Evolutionary conservation across 2,797 vertebrate genomes (phyloP).

Genomic region (Parauchenoglanis ngamensis): DNA sequence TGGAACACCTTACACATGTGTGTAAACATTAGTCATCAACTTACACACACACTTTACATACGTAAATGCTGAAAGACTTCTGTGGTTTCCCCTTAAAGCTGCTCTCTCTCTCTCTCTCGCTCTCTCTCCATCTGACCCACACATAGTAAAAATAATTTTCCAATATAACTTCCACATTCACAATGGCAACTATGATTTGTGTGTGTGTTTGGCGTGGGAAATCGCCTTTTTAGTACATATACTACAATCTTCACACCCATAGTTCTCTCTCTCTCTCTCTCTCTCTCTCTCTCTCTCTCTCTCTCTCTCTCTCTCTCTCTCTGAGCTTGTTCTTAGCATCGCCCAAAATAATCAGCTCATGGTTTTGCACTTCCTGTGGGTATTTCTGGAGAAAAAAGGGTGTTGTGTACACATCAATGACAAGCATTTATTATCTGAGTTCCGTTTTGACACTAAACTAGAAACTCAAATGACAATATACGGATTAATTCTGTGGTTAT

Average conservation of each 20-base stretch:
- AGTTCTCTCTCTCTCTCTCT: neutral
- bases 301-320: neutral
- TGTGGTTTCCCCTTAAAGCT: constrained; percentile 8
- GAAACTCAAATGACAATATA: constrained; percentile 31
- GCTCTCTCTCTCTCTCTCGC: neutral
- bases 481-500: constrained; percentile 29
- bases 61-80: neutral
- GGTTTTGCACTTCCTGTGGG: constrained; percentile 52
- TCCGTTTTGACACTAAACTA: constrained; percentile 51
- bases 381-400: constrained; percentile 27
- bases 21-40: neutral
- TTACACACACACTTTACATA: neutral
- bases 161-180: constrained; percentile 8
- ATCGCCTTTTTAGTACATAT: constrained; percentile 6
- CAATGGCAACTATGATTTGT: constrained; percentile 12
- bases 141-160: neutral
- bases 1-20: constrained; percentile 11
- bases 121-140: neutral
- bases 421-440: constrained; percentile 31
- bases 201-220: neutral
- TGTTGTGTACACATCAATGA: constrained; percentile 26
- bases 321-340: constrained; percentile 7
- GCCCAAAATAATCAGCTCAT: constrained; percentile 44
- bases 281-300: too few relatives aligned
- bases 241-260: constrained; percentile 21